Evolutionary conservation across 2,113 vertebrate species (phyloP).

Genomic region (Eidolon helvum): DNA sequence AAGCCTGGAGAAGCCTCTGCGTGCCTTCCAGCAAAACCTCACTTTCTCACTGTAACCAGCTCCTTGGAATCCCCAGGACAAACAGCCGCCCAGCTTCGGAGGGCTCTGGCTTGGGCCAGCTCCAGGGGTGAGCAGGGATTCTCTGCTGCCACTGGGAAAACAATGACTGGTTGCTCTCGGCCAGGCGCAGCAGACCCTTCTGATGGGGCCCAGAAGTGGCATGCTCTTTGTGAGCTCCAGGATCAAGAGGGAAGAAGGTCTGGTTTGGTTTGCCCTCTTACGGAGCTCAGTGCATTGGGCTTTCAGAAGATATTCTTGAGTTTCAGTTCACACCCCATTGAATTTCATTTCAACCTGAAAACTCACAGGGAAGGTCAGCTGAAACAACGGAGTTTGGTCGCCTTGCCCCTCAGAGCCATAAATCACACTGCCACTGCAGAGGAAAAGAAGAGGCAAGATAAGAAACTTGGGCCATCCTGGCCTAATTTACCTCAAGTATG

Average conservation of each 20-base stretch:
- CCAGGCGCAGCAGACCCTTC: background rate
- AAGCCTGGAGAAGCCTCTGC: background rate
- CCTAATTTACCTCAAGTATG: background rate
- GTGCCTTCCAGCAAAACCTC: background rate
- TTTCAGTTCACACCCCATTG: conserved; percentile 61
- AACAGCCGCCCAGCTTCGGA: background rate
- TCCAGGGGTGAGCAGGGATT: background rate
- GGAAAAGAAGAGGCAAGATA: background rate
- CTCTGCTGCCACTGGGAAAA: background rate
- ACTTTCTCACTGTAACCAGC: background rate
- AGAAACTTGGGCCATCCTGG: background rate
- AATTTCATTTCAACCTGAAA: conserved; percentile 56
- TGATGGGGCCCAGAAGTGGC: background rate
- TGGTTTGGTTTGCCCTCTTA: background rate
- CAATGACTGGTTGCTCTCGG: background rate
- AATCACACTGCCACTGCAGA: background rate
- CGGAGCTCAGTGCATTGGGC: background rate
- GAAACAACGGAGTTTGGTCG: conserved; percentile 1
- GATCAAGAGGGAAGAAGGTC: background rate
- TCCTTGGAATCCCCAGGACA: background rate
- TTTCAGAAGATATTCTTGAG: conserved; percentile 3
- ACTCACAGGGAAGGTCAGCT: conserved; percentile 46
- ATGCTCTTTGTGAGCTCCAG: background rate
- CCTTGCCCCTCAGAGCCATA: background rate
- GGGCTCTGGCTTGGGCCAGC: background rate